Percentiles rank a stretch among this genome's conserved stretches.
phyloP scores from a whole-genome alignment of 2,888 invertebrate species.

The Gnatocerus cornutus region DNA sequence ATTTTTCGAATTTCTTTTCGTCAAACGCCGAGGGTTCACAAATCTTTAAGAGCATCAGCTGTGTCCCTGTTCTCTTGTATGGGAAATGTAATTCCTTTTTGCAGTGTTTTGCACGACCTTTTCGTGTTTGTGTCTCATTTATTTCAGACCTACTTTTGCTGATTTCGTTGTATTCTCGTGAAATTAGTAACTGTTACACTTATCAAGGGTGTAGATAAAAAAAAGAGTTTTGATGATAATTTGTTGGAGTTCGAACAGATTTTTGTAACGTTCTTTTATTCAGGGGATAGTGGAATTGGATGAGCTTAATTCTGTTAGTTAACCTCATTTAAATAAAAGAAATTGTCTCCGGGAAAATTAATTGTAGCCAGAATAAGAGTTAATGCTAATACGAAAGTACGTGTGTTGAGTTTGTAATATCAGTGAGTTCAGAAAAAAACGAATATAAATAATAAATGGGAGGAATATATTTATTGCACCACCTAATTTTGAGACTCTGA shows the following conservation, averaged over 20 bases:
- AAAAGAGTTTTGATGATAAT: neutral
- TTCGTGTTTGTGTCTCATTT: constrained; percentile 16
- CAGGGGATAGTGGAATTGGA: constrained; percentile 15
- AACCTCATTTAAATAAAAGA: constrained; percentile 29
- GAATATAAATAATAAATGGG: constrained; percentile 22
- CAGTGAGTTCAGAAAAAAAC: constrained; percentile 11
- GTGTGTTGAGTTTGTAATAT: constrained; percentile 24
- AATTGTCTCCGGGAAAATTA: constrained; percentile 30
- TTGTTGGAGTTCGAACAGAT: no score
- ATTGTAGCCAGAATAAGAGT: constrained; percentile 18
- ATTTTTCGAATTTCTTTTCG: constrained; percentile 5
- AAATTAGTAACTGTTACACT: neutral
- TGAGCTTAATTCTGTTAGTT: constrained; percentile 18
- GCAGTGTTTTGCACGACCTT: constrained; percentile 10
- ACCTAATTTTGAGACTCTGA: neutral
- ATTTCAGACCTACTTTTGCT: constrained; percentile 6
- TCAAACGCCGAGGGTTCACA: neutral
- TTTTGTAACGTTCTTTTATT: no score
- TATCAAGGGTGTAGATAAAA: neutral
- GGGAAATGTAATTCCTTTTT: constrained; percentile 17
- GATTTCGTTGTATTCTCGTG: constrained; percentile 2
- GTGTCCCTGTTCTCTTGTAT: constrained; percentile 2
- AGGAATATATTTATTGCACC: neutral
- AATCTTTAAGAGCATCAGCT: constrained; percentile 24
- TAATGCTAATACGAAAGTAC: constrained; percentile 19